Base-by-base conservation (phyloP, 2,888 invertebrate genomes). In the Masnerella sp. region DNA sequence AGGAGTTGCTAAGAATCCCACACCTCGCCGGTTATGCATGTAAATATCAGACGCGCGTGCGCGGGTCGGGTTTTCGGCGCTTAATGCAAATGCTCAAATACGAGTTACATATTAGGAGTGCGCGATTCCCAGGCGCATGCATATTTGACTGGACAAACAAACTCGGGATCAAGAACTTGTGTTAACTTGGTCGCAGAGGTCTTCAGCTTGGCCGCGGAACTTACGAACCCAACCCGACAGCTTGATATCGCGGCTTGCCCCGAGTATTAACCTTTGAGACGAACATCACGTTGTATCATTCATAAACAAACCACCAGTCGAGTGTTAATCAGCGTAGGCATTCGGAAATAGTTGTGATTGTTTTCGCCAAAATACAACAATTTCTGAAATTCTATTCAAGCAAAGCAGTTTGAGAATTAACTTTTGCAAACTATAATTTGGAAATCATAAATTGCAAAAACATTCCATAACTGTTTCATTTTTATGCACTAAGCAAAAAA, bases 71-170 rank as follows among this genome's bases (percentile, higher is more conserved):
- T 65, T 59, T 69, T 36, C 61, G 40, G 18, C 8, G 56, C 36
- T 74, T 65, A 42, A 74, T 74, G 59, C 61, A 65, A 74, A 65
- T 61, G 74, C 58, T 51, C 70, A 61, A 59, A 67, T 70, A 65
- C 67, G 40, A 67, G 65, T 40, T 65, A 49, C 54, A 34, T 56
- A 70, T 65, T 54, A 70, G 65, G 17, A 51, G 61, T 32, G 49
- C 43, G 36, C 32, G 67, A 74, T 67, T 70, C 52, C 56, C 56
- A 43, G 59, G 61, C 56, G 56, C 68, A 64, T 73, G 73, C 69
- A 74, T 77, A 78, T 78, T 78, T 71, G 75, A 73, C 67, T 75
- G 72, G 75, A 74, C 76, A 75, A 77, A 77, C 77, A 79, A 73
- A 68, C 69, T 69, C 52, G 62, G 72, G 72, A 77, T 77, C 65